A percentile compares a stretch with the other conserved stretches of the same genome.
Conservation (phyloP, 2,113 vertebrate species). For the human (Homo sapiens) region DNA sequence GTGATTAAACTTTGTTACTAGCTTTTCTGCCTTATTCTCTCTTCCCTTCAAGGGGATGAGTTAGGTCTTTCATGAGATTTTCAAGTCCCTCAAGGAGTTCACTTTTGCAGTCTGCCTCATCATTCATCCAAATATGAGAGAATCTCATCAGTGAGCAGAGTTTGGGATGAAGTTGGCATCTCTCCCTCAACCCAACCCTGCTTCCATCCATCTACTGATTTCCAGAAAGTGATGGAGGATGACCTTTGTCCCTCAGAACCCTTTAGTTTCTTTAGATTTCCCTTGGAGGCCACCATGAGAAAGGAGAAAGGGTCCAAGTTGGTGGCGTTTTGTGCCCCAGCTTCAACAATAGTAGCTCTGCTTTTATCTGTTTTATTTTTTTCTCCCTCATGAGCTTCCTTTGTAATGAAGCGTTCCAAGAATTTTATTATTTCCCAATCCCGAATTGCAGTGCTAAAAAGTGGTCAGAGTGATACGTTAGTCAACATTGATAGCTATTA, state of each 20-base stretch:
- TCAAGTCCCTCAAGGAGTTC: neutral
- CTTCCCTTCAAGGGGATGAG: neutral
- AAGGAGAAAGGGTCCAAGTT: neutral
- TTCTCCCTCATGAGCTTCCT: neutral
- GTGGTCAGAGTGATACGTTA: neutral
- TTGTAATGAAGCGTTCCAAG: neutral
- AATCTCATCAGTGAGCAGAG: neutral
- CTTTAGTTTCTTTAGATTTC: neutral
- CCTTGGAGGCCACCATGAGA: neutral
- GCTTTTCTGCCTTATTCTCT: neutral
- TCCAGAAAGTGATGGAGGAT: neutral
- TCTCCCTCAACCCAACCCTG: fast-evolving
- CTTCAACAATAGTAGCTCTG: neutral
- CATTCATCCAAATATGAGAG: neutral
- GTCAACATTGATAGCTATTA: neutral
- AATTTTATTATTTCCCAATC: neutral
- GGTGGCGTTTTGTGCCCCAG: neutral
- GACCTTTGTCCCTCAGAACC: neutral
- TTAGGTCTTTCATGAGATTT: neutral
- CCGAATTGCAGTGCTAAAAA: neutral
- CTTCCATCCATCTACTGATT: neutral
- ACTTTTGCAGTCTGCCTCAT: neutral
- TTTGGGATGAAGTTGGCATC: neutral
- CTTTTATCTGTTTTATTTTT: neutral
- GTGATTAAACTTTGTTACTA: neutral